A percentile compares a stretch with the other conserved stretches of the same genome.
phyloP scores from a whole-genome alignment of 2,888 invertebrate genomes.

The Hololepta plana region DNA sequence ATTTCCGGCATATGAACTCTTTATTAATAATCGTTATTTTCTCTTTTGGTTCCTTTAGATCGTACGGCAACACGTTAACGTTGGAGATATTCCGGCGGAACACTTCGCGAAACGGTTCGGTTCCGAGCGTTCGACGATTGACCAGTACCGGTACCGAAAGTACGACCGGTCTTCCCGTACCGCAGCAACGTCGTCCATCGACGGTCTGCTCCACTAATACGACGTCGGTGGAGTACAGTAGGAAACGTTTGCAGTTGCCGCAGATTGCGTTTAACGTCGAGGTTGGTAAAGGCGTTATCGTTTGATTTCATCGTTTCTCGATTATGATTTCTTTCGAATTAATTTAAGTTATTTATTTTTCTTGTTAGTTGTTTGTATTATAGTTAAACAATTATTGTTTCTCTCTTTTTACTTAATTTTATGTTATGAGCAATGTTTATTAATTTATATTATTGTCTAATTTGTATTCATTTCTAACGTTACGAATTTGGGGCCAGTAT shows the following conservation, averaged over 20 bases:
- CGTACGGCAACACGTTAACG: conserved; percentile 48
- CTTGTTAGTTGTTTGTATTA: no score
- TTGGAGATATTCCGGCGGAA: conserved; percentile 54
- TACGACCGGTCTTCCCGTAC: conserved; percentile 14
- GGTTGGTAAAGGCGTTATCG: conserved; percentile 80
- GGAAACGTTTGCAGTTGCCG: conserved; percentile 49
- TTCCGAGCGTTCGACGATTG: conserved; percentile 12
- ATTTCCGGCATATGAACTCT: no score
- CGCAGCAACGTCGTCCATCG: conserved; percentile 35
- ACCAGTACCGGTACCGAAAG: conserved; percentile 14
- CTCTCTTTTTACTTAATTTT: no score
- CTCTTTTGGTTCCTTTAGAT: no score
- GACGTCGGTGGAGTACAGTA: conserved; percentile 29
- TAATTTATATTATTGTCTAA: no score
- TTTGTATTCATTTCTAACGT: no score
- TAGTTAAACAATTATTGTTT: no score
- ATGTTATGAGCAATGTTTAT: no score
- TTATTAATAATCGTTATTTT: no score
- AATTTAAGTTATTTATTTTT: conserved; percentile 5
- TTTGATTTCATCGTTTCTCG: conserved; percentile 33
- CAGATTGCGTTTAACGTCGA: conserved; percentile 68
- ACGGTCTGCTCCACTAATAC: conserved; percentile 54
- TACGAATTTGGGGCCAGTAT: no score
- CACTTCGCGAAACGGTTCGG: conserved; percentile 30
- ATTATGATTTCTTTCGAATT: conserved; percentile 5